Evolutionary conservation across 92 coral and sea anemone species (phyloP), one percentile per base, ranked within the genome.

Genomic region (Porites divaricata): DNA sequence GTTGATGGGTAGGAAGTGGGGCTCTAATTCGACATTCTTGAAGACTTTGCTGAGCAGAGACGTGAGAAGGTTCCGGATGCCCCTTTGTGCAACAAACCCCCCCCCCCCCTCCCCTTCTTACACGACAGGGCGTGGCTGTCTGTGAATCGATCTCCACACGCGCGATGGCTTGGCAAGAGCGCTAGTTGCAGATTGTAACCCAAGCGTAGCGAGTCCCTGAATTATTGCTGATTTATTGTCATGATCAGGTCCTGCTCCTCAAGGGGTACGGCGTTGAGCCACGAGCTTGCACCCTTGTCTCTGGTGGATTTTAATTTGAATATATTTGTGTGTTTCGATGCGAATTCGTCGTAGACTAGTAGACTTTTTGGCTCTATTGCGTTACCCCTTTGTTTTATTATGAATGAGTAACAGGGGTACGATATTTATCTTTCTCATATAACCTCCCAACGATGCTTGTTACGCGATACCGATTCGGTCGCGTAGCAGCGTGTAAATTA

Each of bases 221-320:
- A 77, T 52, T 86, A 62, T 76, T 86, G 74, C 26, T 84, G 64
- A 56, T 68, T 78, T 52, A 87, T 75, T 16, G 68, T 50, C n/a
- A n/a, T n/a, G n/a, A n/a, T n/a, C 52, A 76, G 67, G 72, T 86
- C 90, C 10, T 86, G 90, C 28, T 86, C 85, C 48, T 66, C 77
- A 66, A 85, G 67, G 15, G 89, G 76, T 57, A 78, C 16, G 23
- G 86, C 86, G 72, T 71, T 87, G 64, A 87, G 83, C 87, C 90
- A 87, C 12, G 90, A 81, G 48, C 81, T 87, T 49, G 83, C 90
- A 17, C 83, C 87, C 56, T 87, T 87, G 73, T 81, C 87, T 81
- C 87, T 81, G 41, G 87, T n/a, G n/a, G n/a, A n/a, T n/a, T n/a
- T n/a, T n/a, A n/a, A n/a, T n/a, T n/a, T n/a, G n/a, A n/a, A n/a